These are phyloP conservation scores for Crotalus horridus DNA, from an alignment of 2,113 vertebrate genomes.

Conservation along the genomic window DNA sequence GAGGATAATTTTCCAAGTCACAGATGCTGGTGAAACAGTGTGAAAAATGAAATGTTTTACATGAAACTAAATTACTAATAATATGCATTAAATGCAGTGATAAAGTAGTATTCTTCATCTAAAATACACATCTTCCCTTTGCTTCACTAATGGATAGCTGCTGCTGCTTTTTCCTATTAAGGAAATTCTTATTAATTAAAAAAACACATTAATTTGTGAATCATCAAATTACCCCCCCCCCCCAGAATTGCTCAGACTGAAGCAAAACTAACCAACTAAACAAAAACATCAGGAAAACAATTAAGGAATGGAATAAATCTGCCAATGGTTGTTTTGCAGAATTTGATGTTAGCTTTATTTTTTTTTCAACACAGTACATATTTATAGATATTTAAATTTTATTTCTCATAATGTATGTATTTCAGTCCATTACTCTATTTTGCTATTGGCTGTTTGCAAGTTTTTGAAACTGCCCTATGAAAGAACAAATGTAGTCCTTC, in stretches of 20 bases:
- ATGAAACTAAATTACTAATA: slow-evolving; percentile 16
- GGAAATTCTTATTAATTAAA: not conserved
- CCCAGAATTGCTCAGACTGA: not conserved
- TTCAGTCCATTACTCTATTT: not conserved
- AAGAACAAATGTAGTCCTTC: not conserved
- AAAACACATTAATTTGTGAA: not conserved
- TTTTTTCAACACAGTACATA: not conserved
- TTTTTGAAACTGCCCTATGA: not conserved
- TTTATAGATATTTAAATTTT: not conserved
- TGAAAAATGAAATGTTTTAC: slow-evolving; percentile 41
- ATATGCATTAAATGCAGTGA: slow-evolving; percentile 36
- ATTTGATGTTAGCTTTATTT: not conserved
- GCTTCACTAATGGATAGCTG: not conserved
- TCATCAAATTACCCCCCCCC: not conserved
- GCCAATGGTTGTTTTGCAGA: not conserved
- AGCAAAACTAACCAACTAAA: not conserved
- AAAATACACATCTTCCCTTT: not conserved
- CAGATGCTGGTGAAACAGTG: slow-evolving; percentile 42
- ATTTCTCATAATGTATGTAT: not conserved
- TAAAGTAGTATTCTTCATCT: not conserved
- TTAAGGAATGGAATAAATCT: not conserved
- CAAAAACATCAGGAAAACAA: not conserved
- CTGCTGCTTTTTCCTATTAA: not conserved
- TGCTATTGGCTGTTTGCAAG: not conserved
- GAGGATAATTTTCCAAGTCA: slow-evolving; percentile 55